Conservation (phyloP, 2,797 vertebrate species). For the Chiloscyllium punctatum region DNA sequence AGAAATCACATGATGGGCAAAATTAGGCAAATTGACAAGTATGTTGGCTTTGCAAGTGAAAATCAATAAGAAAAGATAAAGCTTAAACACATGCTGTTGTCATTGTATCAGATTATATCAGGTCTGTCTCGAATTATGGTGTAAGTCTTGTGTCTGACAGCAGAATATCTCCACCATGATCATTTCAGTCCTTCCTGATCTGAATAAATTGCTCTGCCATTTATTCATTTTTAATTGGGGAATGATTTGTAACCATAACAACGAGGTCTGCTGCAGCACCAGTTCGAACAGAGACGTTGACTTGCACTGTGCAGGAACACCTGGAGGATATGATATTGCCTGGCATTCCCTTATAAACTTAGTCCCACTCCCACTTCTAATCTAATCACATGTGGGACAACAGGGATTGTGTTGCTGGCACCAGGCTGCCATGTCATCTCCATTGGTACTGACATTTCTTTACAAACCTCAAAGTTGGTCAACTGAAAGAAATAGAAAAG, state of each 20-base stretch:
- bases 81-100: background rate
- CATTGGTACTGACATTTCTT: background rate
- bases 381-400: background rate
- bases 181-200: background rate
- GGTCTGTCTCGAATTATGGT: background rate
- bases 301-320: background rate
- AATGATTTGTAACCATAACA: constrained; percentile 25
- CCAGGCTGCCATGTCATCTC: background rate
- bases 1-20: background rate
- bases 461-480: background rate
- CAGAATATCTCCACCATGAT: background rate
- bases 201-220: constrained; percentile 1
- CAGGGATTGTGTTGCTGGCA: background rate
- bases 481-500: background rate
- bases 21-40: background rate
- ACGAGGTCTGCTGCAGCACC: background rate
- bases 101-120: background rate
- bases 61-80: background rate
- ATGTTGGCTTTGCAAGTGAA: background rate
- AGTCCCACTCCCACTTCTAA: background rate
- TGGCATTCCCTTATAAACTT: background rate
- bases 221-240: constrained; percentile 30
- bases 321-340: background rate
- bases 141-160: background rate
- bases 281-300: background rate